A percentile compares a stretch with the other conserved stretches of the same genome.
Conservation (phyloP, 2,888 invertebrate species). For the Sialis fuliginosa region DNA sequence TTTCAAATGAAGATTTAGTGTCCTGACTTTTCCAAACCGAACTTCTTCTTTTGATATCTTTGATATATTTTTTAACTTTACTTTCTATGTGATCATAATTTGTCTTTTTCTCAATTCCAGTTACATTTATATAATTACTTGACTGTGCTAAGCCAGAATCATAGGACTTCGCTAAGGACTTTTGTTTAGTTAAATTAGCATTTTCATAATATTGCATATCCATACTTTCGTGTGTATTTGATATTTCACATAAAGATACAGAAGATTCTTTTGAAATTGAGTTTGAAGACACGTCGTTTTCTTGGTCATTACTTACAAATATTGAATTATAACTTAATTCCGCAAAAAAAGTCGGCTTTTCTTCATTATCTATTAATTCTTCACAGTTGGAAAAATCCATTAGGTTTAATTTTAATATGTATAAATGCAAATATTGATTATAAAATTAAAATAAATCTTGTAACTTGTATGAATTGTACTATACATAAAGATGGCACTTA, state of each 20-base stretch:
- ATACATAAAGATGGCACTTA: no score
- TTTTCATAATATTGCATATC: not conserved
- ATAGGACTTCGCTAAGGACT: not conserved
- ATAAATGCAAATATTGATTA: no score
- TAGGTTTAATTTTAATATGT: no score
- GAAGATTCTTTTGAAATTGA: no score
- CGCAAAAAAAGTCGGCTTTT: not conserved
- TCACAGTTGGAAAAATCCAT: no score
- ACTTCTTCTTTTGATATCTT: not conserved
- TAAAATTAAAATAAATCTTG: no score
- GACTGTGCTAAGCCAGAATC: constrained; percentile 1
- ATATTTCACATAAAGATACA: no score
- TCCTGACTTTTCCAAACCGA: no score
- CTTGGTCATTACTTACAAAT: not conserved
- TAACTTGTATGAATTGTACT: no score
- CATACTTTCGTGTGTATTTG: no score
- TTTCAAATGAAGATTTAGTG: not conserved
- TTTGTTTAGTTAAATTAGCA: no score
- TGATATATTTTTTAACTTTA: constrained; percentile 1
- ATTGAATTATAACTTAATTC: not conserved
- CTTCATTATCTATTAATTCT: not conserved
- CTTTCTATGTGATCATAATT: constrained; percentile 1
- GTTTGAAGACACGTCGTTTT: no score
- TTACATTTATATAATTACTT: not conserved
- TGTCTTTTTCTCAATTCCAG: not conserved